Percentiles rank a stretch among this genome's conserved stretches.
These are phyloP conservation scores for Charaxes varanes DNA, from an alignment of 1,140 invertebrate species.

Conservation along the genomic window DNA sequence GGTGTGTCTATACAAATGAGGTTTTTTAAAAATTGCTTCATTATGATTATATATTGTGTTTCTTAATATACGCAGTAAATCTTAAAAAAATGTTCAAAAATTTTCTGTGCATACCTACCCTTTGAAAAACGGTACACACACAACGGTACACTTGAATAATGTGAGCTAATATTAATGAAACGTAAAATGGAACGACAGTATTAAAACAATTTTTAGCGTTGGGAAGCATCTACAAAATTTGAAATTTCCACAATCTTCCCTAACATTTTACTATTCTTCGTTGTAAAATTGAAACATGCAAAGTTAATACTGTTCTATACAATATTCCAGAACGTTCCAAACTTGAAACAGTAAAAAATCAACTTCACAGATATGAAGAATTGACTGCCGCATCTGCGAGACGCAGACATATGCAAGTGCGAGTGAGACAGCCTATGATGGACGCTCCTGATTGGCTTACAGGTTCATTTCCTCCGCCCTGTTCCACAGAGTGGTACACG, in stretches of 20 bases:
- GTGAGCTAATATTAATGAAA: background rate
- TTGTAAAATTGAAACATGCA: conserved; percentile 15
- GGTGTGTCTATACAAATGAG: too few species aligned
- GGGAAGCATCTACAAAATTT: background rate
- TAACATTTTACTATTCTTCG: background rate
- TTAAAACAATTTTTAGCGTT: background rate
- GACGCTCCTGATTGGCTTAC: conserved; percentile 24
- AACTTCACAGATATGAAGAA: conserved; percentile 47
- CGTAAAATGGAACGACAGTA: background rate
- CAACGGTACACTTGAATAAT: background rate
- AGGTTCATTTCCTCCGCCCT: conserved; percentile 29
- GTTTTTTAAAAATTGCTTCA: too few species aligned
- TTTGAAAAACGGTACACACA: too few species aligned
- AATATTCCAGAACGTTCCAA: conserved; percentile 34
- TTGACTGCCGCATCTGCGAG: conserved; percentile 45
- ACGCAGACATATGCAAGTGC: conserved; percentile 19
- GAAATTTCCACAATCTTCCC: background rate
- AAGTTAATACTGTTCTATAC: conserved; percentile 18
- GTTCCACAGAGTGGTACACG: conserved; percentile 28
- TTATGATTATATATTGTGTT: too few species aligned
- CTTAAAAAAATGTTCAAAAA: too few species aligned
- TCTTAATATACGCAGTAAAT: too few species aligned
- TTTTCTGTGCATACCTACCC: too few species aligned
- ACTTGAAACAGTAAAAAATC: conserved; percentile 48
- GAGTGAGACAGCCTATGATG: conserved; percentile 20